A percentile compares a stretch with the other conserved stretches of the same genome.
These are phyloP conservation scores for Salvator merianae DNA, from an alignment of 2,113 vertebrate species.

Conservation along the genomic window DNA sequence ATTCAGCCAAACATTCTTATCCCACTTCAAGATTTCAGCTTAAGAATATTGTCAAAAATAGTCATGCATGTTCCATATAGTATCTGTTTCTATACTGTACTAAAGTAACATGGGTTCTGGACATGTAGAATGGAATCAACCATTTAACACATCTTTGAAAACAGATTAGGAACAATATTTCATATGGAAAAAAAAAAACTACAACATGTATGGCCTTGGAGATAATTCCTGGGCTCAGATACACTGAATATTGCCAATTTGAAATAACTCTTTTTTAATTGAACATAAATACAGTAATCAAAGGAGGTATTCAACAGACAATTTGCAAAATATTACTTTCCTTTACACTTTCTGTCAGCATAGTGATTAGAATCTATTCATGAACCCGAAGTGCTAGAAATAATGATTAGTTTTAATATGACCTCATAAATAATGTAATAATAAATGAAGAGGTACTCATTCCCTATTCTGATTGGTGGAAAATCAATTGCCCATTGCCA, in stretches of 20 bases:
- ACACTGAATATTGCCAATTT: conserved; percentile 40
- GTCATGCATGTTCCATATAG: neutral
- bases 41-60: too few relatives aligned
- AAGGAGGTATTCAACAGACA: conserved; percentile 49
- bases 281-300: conserved; percentile 49
- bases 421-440: conserved; percentile 81
- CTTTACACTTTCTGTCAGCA: conserved; percentile 36
- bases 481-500: conserved; percentile 81
- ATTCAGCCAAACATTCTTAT: too few relatives aligned
- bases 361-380: conserved; percentile 52
- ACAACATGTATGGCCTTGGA: neutral
- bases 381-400: conserved; percentile 73
- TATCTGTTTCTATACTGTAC: neutral
- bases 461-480: conserved; percentile 80
- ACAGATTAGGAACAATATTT: neutral
- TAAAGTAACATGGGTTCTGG: neutral
- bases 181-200: conserved; percentile 11
- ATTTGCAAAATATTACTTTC: conserved; percentile 46
- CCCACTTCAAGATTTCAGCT: too few relatives aligned
- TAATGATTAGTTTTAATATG: conserved; percentile 77
- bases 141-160: neutral
- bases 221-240: conserved; percentile 42
- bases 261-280: conserved; percentile 37
- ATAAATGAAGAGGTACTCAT: conserved; percentile 77
- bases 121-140: neutral